phyloP scores from a whole-genome alignment of 2,888 invertebrate genomes.

The Sarcophaga rosellei region DNA sequence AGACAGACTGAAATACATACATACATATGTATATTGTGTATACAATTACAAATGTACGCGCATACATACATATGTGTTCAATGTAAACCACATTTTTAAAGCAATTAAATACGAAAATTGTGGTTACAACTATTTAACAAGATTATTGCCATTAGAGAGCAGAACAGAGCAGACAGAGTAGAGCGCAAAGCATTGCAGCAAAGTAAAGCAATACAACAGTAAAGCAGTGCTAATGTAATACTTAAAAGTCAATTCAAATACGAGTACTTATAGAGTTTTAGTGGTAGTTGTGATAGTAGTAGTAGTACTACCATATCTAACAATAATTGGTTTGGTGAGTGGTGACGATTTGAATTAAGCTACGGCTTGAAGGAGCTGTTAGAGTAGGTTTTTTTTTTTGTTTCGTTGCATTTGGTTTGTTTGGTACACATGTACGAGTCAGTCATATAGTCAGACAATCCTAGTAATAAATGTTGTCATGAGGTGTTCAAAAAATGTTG shows the following conservation, averaged over 20 bases:
- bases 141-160: conserved; percentile 58
- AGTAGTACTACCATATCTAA: conserved; percentile 21
- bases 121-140: conserved; percentile 60
- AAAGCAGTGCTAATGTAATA: not conserved
- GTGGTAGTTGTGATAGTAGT: not conserved
- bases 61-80: conserved; percentile 36
- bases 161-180: not conserved
- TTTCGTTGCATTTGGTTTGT: conserved; percentile 22
- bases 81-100: conserved; percentile 66
- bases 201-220: too few species aligned
- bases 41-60: not conserved
- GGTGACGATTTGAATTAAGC: conserved; percentile 21
- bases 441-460: conserved; percentile 31
- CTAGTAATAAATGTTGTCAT: conserved; percentile 55
- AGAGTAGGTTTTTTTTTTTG: not conserved
- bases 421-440: conserved; percentile 14
- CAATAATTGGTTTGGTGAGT: not conserved
- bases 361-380: not conserved
- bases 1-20: not conserved
- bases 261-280: not conserved
- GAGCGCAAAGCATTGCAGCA: too few species aligned
- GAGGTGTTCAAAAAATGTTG: conserved; percentile 60
- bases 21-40: too few species aligned
- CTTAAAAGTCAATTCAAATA: not conserved
- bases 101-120: conserved; percentile 67